Conservation (phyloP, 2,113 vertebrate genomes). For the Serilophus lunatus region DNA sequence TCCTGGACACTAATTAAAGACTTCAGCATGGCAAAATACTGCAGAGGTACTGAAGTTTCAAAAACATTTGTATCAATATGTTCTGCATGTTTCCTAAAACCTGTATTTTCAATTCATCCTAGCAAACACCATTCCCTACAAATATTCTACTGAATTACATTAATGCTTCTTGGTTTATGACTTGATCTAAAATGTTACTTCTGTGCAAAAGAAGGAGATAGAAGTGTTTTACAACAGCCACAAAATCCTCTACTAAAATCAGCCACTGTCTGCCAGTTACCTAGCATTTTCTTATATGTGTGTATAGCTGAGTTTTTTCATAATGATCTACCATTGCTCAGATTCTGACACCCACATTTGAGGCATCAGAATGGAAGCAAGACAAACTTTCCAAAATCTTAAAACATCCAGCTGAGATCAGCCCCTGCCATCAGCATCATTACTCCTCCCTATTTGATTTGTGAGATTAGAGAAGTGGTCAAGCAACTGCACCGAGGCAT, state of each 20-base stretch:
- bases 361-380: neutral
- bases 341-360: neutral
- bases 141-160: neutral
- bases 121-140: neutral
- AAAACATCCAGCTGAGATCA: neutral
- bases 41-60: neutral
- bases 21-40: neutral
- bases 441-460: neutral
- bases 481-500: neutral
- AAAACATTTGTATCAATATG: neutral
- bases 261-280: neutral
- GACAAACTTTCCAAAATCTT: neutral
- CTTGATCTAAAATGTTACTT: neutral
- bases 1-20: neutral
- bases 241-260: neutral
- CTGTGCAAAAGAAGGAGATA: neutral
- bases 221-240: neutral
- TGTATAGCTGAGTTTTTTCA: neutral
- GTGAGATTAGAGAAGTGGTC: neutral
- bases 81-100: neutral
- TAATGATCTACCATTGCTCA: neutral
- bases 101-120: neutral
- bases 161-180: neutral
- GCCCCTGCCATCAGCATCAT: neutral
- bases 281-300: neutral